Conservation (phyloP, 2,113 vertebrate species). For the Garra rufa region DNA sequence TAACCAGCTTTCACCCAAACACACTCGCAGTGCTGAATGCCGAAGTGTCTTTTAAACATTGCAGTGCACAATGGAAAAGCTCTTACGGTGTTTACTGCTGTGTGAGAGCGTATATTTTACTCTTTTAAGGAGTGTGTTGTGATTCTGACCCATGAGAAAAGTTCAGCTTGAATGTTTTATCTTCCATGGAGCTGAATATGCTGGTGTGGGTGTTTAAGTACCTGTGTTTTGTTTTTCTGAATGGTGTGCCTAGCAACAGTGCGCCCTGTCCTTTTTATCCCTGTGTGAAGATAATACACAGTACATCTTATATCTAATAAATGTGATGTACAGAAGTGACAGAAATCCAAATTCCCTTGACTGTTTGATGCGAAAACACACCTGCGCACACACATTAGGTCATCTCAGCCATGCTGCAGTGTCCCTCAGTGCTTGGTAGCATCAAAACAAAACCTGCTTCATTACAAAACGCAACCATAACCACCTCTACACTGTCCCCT, state of each 20-base stretch:
- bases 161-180: constrained; percentile 9
- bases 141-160: neutral
- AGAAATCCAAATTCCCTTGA: neutral
- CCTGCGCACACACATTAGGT: constrained; percentile 34
- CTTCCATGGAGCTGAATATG: neutral
- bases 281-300: neutral
- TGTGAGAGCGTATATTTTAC: neutral
- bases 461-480: constrained; percentile 52
- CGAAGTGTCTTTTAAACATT: constrained; percentile 31
- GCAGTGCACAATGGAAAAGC: neutral
- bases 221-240: constrained; percentile 11
- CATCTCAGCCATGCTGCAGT: constrained; percentile 67
- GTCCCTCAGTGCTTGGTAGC: constrained; percentile 49
- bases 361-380: constrained; percentile 35
- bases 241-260: neutral
- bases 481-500: constrained; percentile 49
- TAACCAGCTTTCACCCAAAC: constrained; percentile 33
- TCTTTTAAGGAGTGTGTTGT: neutral
- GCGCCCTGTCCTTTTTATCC: neutral
- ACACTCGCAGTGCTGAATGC: neutral
- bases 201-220: neutral
- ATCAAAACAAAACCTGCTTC: constrained; percentile 65
- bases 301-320: neutral
- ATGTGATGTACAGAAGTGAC: neutral
- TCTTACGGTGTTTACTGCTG: neutral